Evolutionary conservation across 2,797 vertebrate species (phyloP).

Genomic region (Pseudomugil tenellus): DNA sequence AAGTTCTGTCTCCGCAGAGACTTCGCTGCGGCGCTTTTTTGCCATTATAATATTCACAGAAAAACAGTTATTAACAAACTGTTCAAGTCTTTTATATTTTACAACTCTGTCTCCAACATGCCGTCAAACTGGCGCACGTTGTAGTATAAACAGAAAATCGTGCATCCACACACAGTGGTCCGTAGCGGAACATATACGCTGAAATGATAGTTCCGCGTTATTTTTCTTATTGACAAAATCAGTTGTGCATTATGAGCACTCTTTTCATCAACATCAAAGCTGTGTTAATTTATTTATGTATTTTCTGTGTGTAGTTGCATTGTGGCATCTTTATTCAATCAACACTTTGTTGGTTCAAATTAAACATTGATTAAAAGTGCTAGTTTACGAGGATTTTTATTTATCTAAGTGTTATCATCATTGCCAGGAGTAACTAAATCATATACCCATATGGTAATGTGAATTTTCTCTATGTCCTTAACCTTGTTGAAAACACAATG

Average conservation of each 20-base stretch:
- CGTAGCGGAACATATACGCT: slow-evolving; percentile 44
- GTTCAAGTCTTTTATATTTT: accelerated
- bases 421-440: too few relatives aligned
- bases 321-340: too few relatives aligned
- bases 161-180: slow-evolving; percentile 3
- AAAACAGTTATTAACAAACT: background rate
- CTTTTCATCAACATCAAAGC: too few relatives aligned
- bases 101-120: background rate
- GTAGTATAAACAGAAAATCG: slow-evolving; percentile 51
- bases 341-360: too few relatives aligned
- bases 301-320: too few relatives aligned
- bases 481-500: background rate
- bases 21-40: slow-evolving; percentile 60
- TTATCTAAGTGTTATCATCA: too few relatives aligned
- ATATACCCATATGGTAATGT: too few relatives aligned
- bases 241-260: too few relatives aligned
- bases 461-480: too few relatives aligned
- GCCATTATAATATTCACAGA: slow-evolving; percentile 49
- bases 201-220: slow-evolving; percentile 40
- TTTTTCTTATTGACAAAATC: background rate
- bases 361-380: too few relatives aligned
- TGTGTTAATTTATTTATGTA: too few relatives aligned
- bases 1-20: slow-evolving; percentile 34
- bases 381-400: too few relatives aligned
- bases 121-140: slow-evolving; percentile 60